These are phyloP conservation scores for Xiphophorus maculatus DNA, from an alignment of 2,113 vertebrate genomes.

Conservation along the genomic window DNA sequence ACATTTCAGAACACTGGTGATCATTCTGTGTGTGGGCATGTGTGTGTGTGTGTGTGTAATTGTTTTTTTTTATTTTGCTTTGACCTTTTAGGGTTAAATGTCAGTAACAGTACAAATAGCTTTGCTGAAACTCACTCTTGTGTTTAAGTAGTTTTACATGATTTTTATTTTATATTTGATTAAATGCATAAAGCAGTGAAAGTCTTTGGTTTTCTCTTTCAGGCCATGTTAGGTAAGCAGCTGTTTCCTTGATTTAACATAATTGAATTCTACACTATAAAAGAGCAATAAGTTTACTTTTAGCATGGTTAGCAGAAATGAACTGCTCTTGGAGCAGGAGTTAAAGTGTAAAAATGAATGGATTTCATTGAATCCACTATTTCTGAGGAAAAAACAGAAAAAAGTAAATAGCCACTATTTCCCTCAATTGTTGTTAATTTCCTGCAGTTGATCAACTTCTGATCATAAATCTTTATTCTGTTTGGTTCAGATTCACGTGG, in stretches of 20 bases:
- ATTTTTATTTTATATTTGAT: background rate
- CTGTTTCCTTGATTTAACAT: background rate
- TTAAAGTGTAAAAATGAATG: too few relatives aligned
- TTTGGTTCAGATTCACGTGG: too few relatives aligned
- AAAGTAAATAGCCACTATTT: too few relatives aligned
- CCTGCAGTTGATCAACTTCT: too few relatives aligned
- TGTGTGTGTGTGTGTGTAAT: background rate
- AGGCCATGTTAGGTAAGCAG: background rate
- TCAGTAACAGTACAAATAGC: constrained; percentile 2
- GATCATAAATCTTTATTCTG: too few relatives aligned
- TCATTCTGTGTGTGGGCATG: constrained; percentile 16
- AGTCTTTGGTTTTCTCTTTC: background rate
- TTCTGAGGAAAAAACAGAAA: too few relatives aligned
- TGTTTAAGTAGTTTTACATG: background rate
- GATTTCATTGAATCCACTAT: too few relatives aligned
- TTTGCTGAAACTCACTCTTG: background rate
- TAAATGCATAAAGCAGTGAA: background rate
- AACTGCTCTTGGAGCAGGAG: too few relatives aligned
- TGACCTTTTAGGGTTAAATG: constrained; percentile 9
- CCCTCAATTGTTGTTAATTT: too few relatives aligned
- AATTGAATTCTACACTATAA: too few relatives aligned
- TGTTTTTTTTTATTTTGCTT: constrained; percentile 20
- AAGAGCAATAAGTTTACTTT: too few relatives aligned
- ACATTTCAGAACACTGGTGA: constrained; percentile 40
- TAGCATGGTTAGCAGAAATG: too few relatives aligned